Evolutionary conservation across 2,888 invertebrate genomes (phyloP), one percentile per base, ranked within the genome.

Genomic region (Tenthredo mesomela): DNA sequence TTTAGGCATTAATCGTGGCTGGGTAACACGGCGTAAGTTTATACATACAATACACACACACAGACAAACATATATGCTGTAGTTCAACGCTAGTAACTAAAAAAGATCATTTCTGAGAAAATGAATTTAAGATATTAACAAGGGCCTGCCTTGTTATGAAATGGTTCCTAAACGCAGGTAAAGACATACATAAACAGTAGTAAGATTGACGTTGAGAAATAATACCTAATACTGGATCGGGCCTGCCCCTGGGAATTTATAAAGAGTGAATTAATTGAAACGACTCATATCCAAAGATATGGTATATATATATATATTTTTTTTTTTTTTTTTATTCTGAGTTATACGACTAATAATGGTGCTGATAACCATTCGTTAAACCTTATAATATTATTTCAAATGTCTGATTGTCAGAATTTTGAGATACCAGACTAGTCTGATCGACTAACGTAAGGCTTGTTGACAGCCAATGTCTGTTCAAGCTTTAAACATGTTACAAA

Each of bases 141-240:
- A 82, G 67, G 58, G 9, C 12, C 80, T 40, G 21, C 65, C 80
- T 80, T 80, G 80, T 80, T 80, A 10, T 47, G 70, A 65, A 37
- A 82, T 82, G 21, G 82, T 82, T 82, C 82, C 82, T 82, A 82
- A 82, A 82, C 82, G 70, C 82, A 82, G 67, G 67, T 67, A 82
- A 82, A 82, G 82, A 70, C 82, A 80, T 77, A 54, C 15, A 29
- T 37, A 50, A 77, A 54, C 29, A 77, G 77, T 9, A 40, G n/a
- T n/a, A 21, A 71, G 18, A 40, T 21, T 25, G 40, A 71, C 71
- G 71, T 43, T 71, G 25, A 40, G 71, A n/a, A n/a, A n/a, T n/a
- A n/a, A 40, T 18, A 37, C 21, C 21, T 37, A 77, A 33, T 21
- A 10, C 73, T 12, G 61, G 80, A 80, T 80, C 10, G 15, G 18